A percentile compares a stretch with the other conserved stretches of the same genome.
Conservation (phyloP, 1,140 invertebrate genomes). For the Calephelis nemesis region DNA sequence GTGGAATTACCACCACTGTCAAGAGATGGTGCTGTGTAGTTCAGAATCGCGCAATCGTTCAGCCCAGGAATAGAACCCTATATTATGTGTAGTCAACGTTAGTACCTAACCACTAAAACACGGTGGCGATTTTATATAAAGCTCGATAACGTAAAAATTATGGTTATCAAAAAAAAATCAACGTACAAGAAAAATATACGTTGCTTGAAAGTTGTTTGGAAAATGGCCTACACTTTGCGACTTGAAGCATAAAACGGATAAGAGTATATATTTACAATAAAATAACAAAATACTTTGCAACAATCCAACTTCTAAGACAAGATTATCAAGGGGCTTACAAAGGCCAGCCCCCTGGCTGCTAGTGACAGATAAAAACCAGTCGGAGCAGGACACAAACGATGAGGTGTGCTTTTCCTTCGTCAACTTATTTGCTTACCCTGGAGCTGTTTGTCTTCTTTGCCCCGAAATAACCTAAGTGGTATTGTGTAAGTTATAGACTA, state of each 20-base stretch:
- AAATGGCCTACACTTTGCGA: too few relatives aligned
- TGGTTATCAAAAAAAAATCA: too few relatives aligned
- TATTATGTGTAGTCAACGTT: too few relatives aligned
- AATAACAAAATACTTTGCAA: conserved; percentile 18
- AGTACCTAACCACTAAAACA: too few relatives aligned
- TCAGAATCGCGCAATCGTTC: too few relatives aligned
- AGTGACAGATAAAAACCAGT: conserved; percentile 69
- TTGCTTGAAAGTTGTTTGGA: too few relatives aligned
- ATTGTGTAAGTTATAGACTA: conserved; percentile 31
- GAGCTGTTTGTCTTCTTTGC: conserved; percentile 68
- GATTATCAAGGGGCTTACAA: conserved; percentile 60
- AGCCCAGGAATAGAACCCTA: too few relatives aligned
- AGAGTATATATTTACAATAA: not conserved
- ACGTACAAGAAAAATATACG: too few relatives aligned
- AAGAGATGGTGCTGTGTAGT: too few relatives aligned
- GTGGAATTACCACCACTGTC: too few relatives aligned
- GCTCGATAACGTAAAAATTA: too few relatives aligned
- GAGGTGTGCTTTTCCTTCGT: conserved; percentile 64
- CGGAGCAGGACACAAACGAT: conserved; percentile 46
- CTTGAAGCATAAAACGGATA: not conserved
- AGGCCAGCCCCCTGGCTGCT: conserved; percentile 55
- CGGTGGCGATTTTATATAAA: too few relatives aligned
- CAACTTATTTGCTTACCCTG: conserved; percentile 72
- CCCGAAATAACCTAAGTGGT: conserved; percentile 59
- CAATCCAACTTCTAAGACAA: conserved; percentile 40